A percentile compares a stretch with the other conserved stretches of the same genome.
phyloP scores from a whole-genome alignment of 2,113 vertebrate species.

The Sprattus sprattus region DNA sequence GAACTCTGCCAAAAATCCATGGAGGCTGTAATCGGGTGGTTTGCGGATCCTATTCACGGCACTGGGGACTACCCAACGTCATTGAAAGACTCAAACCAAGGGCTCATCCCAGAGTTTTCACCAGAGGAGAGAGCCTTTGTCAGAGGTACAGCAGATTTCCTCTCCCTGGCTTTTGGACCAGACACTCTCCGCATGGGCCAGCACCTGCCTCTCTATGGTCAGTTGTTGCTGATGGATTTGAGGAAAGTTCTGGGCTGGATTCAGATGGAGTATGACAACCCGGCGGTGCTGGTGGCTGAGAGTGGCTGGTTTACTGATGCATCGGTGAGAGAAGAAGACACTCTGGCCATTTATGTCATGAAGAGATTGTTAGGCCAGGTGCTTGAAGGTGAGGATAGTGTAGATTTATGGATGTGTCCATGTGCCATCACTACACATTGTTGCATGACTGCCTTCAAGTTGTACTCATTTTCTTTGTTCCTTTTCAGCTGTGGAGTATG shows the following conservation, averaged over 20 bases:
- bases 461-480: slow-evolving; percentile 19
- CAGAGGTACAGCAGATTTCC: slow-evolving; percentile 88
- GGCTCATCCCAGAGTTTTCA: slow-evolving; percentile 75
- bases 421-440: background rate
- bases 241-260: slow-evolving; percentile 86
- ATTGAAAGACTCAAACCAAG: slow-evolving; percentile 67
- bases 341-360: slow-evolving; percentile 85
- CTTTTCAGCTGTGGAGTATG: slow-evolving; percentile 78
- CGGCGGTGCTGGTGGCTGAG: slow-evolving; percentile 83
- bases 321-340: slow-evolving; percentile 84
- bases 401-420: background rate
- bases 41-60: slow-evolving; percentile 87
- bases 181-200: slow-evolving; percentile 81
- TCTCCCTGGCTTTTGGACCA: slow-evolving; percentile 93
- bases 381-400: slow-evolving; percentile 79
- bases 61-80: slow-evolving; percentile 85
- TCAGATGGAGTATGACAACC: slow-evolving; percentile 83
- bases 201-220: slow-evolving; percentile 71
- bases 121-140: slow-evolving; percentile 77
- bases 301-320: slow-evolving; percentile 91
- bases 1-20: slow-evolving; percentile 83
- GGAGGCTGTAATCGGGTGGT: slow-evolving; percentile 88
- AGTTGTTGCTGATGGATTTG: slow-evolving; percentile 79
- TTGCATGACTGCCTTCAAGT: background rate
- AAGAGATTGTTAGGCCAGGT: slow-evolving; percentile 92